Conservation (phyloP, 2,888 invertebrate species). For the Drosophila acutilabella region DNA sequence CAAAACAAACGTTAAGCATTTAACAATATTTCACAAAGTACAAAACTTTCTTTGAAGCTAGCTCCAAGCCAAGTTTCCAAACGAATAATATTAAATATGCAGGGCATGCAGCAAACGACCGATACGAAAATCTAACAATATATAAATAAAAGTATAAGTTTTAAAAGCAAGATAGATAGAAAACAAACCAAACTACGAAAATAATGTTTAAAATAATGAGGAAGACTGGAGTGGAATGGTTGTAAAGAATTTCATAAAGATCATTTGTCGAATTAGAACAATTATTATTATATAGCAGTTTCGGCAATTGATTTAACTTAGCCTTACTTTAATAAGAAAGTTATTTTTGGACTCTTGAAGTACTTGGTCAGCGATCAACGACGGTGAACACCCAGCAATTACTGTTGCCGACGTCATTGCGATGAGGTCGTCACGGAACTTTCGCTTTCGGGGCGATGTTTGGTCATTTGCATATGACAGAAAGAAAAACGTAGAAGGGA, state of each 20-base stretch:
- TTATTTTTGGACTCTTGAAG: constrained; percentile 34
- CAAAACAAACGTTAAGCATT: constrained; percentile 34
- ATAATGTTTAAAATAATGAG: no score
- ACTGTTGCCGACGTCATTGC: constrained; percentile 55
- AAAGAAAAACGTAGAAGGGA: constrained; percentile 6
- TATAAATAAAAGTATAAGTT: constrained; percentile 12
- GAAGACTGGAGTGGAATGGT: neutral
- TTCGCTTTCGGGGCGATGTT: constrained; percentile 68
- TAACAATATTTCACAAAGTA: constrained; percentile 44
- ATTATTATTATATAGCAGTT: no score
- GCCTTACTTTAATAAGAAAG: constrained; percentile 34
- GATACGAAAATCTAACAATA: constrained; percentile 22
- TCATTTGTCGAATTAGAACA: neutral
- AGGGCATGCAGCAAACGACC: constrained; percentile 50
- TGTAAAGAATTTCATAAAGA: neutral
- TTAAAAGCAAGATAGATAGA: neutral
- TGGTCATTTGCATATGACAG: constrained; percentile 69
- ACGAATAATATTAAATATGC: constrained; percentile 59
- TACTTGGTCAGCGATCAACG: constrained; percentile 30
- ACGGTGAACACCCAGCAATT: constrained; percentile 52
- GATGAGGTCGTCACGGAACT: constrained; percentile 64
- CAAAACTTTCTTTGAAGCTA: constrained; percentile 64
- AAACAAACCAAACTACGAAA: neutral
- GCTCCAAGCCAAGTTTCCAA: constrained; percentile 50
- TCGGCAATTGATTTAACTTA: neutral